A percentile compares a stretch with the other conserved stretches of the same genome.
phyloP scores from a whole-genome alignment of 2,113 vertebrate genomes.

The Lontra canadensis region DNA sequence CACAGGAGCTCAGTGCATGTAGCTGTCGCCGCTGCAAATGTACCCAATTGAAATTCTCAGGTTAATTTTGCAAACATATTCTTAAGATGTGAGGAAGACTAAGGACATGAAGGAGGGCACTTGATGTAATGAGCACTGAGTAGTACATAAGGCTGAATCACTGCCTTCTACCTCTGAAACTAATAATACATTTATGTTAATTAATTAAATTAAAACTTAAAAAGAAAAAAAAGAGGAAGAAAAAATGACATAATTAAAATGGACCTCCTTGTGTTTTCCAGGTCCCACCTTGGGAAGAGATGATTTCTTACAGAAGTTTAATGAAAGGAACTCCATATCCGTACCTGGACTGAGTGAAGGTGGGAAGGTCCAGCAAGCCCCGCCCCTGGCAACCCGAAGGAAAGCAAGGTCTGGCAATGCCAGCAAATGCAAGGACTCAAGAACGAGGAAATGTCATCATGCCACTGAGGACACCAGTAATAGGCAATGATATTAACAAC shows the following conservation, averaged over 20 bases:
- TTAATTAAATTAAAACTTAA: neutral
- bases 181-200: neutral
- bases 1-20: neutral
- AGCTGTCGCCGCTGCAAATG: fast-evolving
- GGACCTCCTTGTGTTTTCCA: neutral
- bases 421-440: fast-evolving
- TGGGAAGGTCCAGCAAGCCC: fast-evolving
- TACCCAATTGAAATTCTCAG: neutral
- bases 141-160: neutral
- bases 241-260: neutral
- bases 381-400: fast-evolving
- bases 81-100: neutral
- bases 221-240: neutral
- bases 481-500: fast-evolving
- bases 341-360: fast-evolving
- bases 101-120: neutral
- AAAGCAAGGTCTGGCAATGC: fast-evolving
- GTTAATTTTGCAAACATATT: neutral
- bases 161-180: neutral
- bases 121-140: neutral
- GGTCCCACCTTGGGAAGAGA: neutral
- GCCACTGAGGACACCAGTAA: fast-evolving
- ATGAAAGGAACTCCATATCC: fast-evolving
- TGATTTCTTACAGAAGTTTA: neutral
- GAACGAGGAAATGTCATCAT: fast-evolving